Evolutionary conservation across 2,113 vertebrate species (phyloP), one percentile per base, ranked within the genome.

Genomic region (Trematocara zebra): DNA sequence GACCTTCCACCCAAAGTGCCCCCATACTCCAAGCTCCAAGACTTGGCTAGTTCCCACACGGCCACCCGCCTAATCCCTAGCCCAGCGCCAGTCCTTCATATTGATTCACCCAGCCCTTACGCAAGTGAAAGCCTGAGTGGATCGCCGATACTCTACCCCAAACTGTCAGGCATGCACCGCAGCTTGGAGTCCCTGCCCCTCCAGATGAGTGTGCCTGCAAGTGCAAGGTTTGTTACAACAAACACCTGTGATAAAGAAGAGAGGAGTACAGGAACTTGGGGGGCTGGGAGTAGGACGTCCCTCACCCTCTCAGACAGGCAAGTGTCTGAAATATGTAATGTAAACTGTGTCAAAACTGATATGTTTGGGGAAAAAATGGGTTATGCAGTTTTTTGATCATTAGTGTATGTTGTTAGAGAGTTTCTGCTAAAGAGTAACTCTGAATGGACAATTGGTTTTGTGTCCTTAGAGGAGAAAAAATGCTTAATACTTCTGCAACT

Each of bases 121-220:
- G 97, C 97, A 56, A 93, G 92, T 7, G 98, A 98, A 90, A 97
- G 97, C 88, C 96, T 99, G 94, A 96, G 97, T 0, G 95, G 96
- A 28, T 98, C 98, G 11, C 96, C 97, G 2, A 96, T 97, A 92
- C 97, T 99, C 86, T 98, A 99, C 93, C 94, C 98, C 49, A 99
- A 99, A 90, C 97, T 99, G 90, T 97, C 98, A 0, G 93, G 97
- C 74, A 96, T 98, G 93, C 98, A 99, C 94, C 97, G 98, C 92
- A 99, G 99, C 95, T 96, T 99, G 98, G 99, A 99, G 94, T 98
- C 98, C 15, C 96, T 99, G 85, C 98, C 98, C 78, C 97, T 99
- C 85, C 97, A 98, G 47, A 98, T 99, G 97, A 99, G 98, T 78
- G 95, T 99, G 83, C 97, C 98, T 59, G 91, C 96, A 91, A 94